Conservation (phyloP, 2,797 vertebrate species). For the Mormyrus proboscirostris region DNA sequence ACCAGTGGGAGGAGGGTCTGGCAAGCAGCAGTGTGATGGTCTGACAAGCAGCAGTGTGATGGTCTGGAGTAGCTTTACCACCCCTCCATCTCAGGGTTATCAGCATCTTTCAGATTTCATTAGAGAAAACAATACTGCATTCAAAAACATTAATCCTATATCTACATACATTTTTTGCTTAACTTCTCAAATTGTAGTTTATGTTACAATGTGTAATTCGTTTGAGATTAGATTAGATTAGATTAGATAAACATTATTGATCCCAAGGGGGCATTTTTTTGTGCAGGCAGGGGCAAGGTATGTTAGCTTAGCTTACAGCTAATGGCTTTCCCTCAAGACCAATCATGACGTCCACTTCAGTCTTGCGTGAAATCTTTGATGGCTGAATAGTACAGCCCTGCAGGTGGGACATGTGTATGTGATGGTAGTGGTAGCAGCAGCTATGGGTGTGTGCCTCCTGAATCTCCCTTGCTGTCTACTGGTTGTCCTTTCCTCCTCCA, state of each 20-base stretch:
- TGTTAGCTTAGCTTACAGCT: background rate
- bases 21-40: background rate
- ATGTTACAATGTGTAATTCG: background rate
- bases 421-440: background rate
- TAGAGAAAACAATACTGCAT: background rate
- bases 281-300: background rate
- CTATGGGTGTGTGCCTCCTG: background rate
- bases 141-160: background rate
- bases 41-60: background rate
- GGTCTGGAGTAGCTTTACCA: background rate
- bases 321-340: background rate
- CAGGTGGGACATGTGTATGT: background rate
- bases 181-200: background rate
- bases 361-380: background rate
- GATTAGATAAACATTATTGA: background rate
- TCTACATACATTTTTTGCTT: background rate
- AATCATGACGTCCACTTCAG: background rate
- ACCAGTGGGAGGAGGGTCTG: background rate
- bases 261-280: background rate
- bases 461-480: background rate
- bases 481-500: background rate
- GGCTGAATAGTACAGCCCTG: background rate
- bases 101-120: background rate
- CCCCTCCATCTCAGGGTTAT: background rate
- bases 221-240: background rate